Percentiles rank a stretch among this genome's conserved stretches.
These are phyloP conservation scores for Lymantria dispar DNA, from an alignment of 2,888 invertebrate species.

Conservation along the genomic window DNA sequence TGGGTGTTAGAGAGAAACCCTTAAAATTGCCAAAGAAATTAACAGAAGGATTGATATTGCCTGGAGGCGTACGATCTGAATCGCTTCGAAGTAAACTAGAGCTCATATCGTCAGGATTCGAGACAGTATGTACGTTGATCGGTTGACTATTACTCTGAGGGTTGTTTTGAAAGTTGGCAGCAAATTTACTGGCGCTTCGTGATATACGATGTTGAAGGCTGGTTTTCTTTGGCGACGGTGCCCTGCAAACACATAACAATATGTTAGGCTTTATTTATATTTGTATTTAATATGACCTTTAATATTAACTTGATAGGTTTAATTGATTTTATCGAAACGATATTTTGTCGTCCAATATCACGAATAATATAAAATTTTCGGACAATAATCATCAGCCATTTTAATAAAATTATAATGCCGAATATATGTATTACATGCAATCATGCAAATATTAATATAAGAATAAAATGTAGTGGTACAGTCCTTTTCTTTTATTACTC, in stretches of 20 bases:
- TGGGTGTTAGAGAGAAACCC: conserved; percentile 90
- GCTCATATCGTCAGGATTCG: conserved; percentile 87
- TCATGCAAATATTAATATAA: too few relatives aligned
- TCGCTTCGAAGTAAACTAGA: conserved; percentile 85
- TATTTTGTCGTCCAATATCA: too few relatives aligned
- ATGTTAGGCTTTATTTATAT: not conserved
- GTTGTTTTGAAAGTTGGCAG: conserved; percentile 69
- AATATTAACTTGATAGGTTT: not conserved
- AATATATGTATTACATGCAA: too few relatives aligned
- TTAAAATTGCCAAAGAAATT: conserved; percentile 94
- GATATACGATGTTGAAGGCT: conserved; percentile 72
- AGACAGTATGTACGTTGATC: conserved; percentile 76
- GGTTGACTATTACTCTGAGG: conserved; percentile 59
- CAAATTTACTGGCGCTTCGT: conserved; percentile 73
- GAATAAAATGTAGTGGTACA: too few relatives aligned
- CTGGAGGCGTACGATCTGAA: conserved; percentile 70
- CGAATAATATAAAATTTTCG: too few relatives aligned
- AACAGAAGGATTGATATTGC: conserved; percentile 71
- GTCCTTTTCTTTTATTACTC: too few relatives aligned
- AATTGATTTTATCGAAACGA: too few relatives aligned
- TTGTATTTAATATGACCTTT: not conserved
- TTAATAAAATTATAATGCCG: too few relatives aligned
- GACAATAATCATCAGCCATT: too few relatives aligned
- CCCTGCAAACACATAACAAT: conserved; percentile 42
- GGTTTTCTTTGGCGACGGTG: conserved; percentile 72